These are phyloP conservation scores for Eurois occulta DNA, from an alignment of 2,888 invertebrate species.

Conservation along the genomic window DNA sequence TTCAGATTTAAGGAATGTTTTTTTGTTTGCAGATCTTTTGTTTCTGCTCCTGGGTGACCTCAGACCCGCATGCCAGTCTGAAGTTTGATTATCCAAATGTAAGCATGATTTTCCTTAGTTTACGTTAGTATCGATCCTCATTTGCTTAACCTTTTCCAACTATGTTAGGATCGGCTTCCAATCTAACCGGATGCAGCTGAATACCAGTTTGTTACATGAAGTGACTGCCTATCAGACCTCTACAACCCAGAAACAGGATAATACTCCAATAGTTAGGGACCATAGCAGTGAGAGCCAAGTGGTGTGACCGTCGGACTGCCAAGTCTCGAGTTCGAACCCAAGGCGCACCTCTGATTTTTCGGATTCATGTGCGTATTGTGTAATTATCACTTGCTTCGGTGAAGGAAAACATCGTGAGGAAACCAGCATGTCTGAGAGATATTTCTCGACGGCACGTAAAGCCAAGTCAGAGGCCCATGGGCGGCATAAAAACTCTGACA, in stretches of 20 bases:
- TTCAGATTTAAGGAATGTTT: neutral
- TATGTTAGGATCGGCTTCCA: neutral
- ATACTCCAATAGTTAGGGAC: too few species aligned
- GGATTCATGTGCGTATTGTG: too few species aligned
- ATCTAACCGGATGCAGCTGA: neutral
- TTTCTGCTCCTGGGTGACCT: neutral
- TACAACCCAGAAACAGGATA: neutral
- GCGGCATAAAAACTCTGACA: too few species aligned
- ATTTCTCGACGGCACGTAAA: too few species aligned
- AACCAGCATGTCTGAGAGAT: too few species aligned
- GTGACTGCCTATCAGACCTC: neutral
- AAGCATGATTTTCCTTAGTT: conserved; percentile 61
- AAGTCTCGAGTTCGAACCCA: too few species aligned
- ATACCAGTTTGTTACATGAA: neutral
- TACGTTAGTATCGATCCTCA: neutral
- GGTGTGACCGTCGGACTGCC: too few species aligned
- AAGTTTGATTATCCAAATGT: conserved; percentile 78
- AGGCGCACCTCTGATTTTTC: too few species aligned
- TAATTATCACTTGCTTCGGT: too few species aligned
- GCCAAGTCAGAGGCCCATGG: too few species aligned
- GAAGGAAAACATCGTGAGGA: too few species aligned
- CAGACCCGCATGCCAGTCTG: conserved; percentile 69
- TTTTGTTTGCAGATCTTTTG: conserved; percentile 25
- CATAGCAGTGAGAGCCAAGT: too few species aligned
- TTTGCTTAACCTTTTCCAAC: neutral